Percentiles rank a stretch among this genome's conserved stretches.
These are phyloP conservation scores for Yponomeuta plumbellus DNA, from an alignment of 2,888 invertebrate species.

Conservation along the genomic window DNA sequence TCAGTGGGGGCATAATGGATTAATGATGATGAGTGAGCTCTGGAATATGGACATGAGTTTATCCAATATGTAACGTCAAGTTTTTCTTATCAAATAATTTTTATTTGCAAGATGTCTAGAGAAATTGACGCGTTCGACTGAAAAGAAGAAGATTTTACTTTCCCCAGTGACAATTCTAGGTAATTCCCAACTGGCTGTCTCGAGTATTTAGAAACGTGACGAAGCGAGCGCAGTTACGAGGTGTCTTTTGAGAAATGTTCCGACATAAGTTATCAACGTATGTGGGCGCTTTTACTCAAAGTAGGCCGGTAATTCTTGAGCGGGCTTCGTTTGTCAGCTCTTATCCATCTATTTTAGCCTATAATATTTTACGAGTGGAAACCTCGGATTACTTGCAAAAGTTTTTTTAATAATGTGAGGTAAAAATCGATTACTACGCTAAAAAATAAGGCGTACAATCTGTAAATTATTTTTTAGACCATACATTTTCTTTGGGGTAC, in stretches of 20 bases:
- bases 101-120: not conserved
- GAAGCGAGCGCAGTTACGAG: conserved; percentile 1
- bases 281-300: conserved; percentile 5
- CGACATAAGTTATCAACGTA: conserved; percentile 42
- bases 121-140: not conserved
- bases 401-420: not conserved
- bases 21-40: too few relatives aligned
- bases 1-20: too few relatives aligned
- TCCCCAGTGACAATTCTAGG: not conserved
- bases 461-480: too few relatives aligned
- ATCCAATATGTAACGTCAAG: too few relatives aligned
- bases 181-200: not conserved
- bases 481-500: too few relatives aligned
- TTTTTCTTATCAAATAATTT: not conserved
- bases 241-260: conserved; percentile 38
- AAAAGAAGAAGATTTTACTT: not conserved
- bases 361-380: not conserved
- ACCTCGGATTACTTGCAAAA: too few relatives aligned
- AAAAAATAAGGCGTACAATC: not conserved
- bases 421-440: not conserved
- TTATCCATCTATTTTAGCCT: not conserved
- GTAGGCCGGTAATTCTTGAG: not conserved
- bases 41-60: too few relatives aligned
- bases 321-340: not conserved
- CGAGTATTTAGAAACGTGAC: conserved; percentile 7